A percentile compares a stretch with the other conserved stretches of the same genome.
phyloP scores from a whole-genome alignment of 1,140 invertebrate species.

The Antheraea pernyi region DNA sequence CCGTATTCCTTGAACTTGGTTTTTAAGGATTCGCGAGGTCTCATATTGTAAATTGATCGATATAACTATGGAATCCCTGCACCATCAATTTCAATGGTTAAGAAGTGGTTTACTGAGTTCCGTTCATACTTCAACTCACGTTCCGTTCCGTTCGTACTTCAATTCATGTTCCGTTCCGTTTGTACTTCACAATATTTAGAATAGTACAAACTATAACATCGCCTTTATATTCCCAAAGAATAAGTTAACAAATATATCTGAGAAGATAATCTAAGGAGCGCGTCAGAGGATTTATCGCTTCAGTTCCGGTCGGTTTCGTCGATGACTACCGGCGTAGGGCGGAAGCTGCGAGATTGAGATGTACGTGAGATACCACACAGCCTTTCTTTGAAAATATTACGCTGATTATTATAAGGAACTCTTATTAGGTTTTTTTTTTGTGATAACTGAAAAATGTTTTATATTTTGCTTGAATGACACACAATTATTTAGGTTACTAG shows the following conservation, averaged over 20 bases:
- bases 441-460: neutral
- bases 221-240: neutral
- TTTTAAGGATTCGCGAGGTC: too few relatives aligned
- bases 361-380: neutral
- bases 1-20: too few relatives aligned
- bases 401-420: neutral
- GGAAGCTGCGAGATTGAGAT: conserved; percentile 5
- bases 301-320: conserved; percentile 6
- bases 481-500: too few relatives aligned
- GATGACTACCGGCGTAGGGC: conserved; percentile 8
- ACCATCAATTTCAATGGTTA: too few relatives aligned
- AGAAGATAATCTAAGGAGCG: neutral
- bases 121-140: too few relatives aligned
- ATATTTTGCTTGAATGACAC: neutral
- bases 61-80: too few relatives aligned
- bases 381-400: neutral
- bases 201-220: too few relatives aligned
- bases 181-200: too few relatives aligned
- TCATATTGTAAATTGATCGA: too few relatives aligned
- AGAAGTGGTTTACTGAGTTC: too few relatives aligned
- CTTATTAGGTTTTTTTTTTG: neutral
- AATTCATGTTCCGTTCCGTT: too few relatives aligned
- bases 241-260: neutral
- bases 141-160: too few relatives aligned
- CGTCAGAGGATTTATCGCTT: conserved; percentile 12